Evolutionary conservation across 2,888 invertebrate genomes (phyloP).

Genomic region (Allygus modestus): DNA sequence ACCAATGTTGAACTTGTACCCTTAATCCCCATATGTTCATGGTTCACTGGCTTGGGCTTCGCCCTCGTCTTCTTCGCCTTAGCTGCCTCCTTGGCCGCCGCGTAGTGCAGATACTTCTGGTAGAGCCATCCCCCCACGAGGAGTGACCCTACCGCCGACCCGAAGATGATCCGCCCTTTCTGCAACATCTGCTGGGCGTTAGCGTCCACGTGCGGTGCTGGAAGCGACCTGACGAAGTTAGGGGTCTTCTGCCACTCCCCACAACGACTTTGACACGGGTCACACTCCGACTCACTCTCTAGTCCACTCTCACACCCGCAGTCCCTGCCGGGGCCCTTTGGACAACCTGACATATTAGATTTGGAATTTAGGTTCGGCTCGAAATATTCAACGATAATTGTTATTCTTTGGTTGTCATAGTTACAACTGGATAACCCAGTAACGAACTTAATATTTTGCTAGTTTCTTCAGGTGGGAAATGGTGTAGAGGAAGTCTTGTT

Average conservation of each 20-base stretch:
- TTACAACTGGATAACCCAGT: neutral
- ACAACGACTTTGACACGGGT: neutral
- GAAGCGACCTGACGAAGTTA: neutral
- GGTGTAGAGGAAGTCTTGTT: too few relatives aligned
- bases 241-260: conserved; percentile 14
- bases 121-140: neutral
- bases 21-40: neutral
- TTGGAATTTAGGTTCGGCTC: neutral
- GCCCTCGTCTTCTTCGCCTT: conserved; percentile 11
- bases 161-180: neutral
- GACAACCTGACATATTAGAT: neutral
- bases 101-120: neutral
- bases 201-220: neutral
- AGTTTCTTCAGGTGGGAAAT: too few relatives aligned
- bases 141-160: neutral
- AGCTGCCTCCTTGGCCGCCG: neutral
- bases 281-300: conserved; percentile 41
- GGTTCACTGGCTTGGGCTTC: conserved; percentile 20
- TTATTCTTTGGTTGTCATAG: neutral
- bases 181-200: neutral
- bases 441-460: too few relatives aligned
- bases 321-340: conserved; percentile 19
- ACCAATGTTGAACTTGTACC: neutral
- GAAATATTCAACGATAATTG: neutral
- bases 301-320: conserved; percentile 47